Evolutionary conservation across 2,113 vertebrate genomes (phyloP).

Genomic region (Pyxicephalus adspersus): DNA sequence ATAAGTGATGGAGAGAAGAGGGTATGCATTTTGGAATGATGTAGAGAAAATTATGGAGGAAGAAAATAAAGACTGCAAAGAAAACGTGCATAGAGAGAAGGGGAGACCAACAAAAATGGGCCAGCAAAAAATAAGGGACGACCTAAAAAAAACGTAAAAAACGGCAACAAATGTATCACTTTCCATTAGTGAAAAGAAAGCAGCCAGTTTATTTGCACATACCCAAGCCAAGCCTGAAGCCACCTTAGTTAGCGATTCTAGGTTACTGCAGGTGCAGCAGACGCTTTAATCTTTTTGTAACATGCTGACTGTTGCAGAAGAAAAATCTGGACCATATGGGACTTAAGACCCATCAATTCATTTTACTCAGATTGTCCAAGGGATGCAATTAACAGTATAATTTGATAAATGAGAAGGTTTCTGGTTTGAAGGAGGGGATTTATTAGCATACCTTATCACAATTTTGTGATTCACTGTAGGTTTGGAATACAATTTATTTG

Average conservation of each 20-base stretch:
- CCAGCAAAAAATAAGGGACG: too few species aligned
- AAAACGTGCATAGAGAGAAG: not conserved
- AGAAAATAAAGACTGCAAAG: not conserved
- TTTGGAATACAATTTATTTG: not conserved
- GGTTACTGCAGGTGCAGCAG: not conserved
- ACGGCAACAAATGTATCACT: too few species aligned
- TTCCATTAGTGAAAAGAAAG: too few species aligned
- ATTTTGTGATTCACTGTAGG: not conserved
- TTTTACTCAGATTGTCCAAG: slow-evolving; percentile 42
- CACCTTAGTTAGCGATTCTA: not conserved
- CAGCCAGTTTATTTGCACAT: not conserved
- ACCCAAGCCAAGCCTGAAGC: too few species aligned
- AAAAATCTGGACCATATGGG: slow-evolving; percentile 49
- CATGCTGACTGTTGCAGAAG: slow-evolving; percentile 30
- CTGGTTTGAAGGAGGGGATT: slow-evolving; percentile 9
- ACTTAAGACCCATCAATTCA: slow-evolving; percentile 25
- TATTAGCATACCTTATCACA: slow-evolving; percentile 20
- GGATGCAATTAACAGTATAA: slow-evolving; percentile 38
- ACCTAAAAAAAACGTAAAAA: too few species aligned
- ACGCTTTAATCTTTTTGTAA: not conserved
- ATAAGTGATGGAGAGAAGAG: slow-evolving; percentile 10
- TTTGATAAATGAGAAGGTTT: slow-evolving; percentile 45
- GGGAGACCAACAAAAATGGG: not conserved
- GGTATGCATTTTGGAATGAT: not conserved
- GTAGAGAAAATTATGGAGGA: slow-evolving; percentile 28